A percentile compares a stretch with the other conserved stretches of the same genome.
These are phyloP conservation scores for Heliocidaris erythrogramma DNA, from an alignment of 35 echinoderm and acorn worm species.

Conservation along the genomic window DNA sequence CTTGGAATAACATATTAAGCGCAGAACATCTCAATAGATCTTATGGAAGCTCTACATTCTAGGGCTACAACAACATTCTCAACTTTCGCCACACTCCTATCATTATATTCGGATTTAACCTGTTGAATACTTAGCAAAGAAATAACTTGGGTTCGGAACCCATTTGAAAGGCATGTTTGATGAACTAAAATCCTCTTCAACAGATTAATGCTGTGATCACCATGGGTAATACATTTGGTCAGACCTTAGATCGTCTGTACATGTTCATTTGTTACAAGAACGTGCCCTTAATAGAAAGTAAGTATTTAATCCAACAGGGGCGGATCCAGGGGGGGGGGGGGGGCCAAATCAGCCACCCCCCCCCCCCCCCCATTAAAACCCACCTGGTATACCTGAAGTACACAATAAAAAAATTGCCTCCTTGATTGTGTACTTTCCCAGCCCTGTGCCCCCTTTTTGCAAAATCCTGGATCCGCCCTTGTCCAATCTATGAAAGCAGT, in stretches of 20 bases:
- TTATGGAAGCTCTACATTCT: background rate
- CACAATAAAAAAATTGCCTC: too few species aligned
- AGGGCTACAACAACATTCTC: background rate
- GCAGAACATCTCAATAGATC: background rate
- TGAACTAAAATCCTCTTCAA: background rate
- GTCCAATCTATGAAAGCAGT: too few species aligned
- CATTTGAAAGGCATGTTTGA: too few species aligned
- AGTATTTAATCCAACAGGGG: background rate
- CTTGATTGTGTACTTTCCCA: too few species aligned
- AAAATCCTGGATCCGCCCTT: too few species aligned
- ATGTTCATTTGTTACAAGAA: background rate
- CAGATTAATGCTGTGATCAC: background rate
- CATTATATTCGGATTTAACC: background rate
- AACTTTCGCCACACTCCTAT: too few species aligned
- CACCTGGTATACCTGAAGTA: too few species aligned
- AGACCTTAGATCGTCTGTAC: background rate
- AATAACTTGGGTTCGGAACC: background rate
- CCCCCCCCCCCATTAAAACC: too few species aligned
- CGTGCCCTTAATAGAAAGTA: background rate
- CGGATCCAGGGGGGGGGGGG: too few species aligned
- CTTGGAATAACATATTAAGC: background rate
- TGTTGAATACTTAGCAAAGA: background rate
- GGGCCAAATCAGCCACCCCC: too few species aligned
- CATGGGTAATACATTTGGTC: background rate
- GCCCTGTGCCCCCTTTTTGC: too few species aligned